Percentiles rank a stretch among this genome's conserved stretches.
phyloP scores from a whole-genome alignment of 1,140 invertebrate genomes.

The Bursaphelenchus mucronatus region DNA sequence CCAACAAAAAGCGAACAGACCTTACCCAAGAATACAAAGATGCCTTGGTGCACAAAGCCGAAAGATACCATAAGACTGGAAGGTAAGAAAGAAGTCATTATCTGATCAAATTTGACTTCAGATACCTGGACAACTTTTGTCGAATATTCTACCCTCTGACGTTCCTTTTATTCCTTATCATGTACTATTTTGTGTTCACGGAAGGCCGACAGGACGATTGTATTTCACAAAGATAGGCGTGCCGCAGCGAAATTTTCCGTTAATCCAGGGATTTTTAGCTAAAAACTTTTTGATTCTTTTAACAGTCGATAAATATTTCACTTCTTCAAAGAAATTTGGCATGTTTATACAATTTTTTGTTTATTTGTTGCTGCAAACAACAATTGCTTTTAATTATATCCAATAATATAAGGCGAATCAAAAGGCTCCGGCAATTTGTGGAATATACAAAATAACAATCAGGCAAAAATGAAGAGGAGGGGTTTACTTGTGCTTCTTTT shows the following conservation, averaged over 20 bases:
- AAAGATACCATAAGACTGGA: constrained; percentile 57
- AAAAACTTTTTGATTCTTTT: no score
- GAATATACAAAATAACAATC: no score
- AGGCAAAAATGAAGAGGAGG: no score
- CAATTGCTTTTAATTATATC: no score
- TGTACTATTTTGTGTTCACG: constrained; percentile 60
- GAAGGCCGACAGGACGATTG: constrained; percentile 60
- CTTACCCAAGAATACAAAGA: constrained; percentile 56
- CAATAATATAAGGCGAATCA: no score
- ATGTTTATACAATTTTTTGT: no score
- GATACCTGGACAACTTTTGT: constrained; percentile 60
- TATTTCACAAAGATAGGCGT: constrained; percentile 42
- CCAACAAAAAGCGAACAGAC: constrained; percentile 53
- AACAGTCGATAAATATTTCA: no score
- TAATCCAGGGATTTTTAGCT: no score
- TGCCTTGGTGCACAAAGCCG: constrained; percentile 49
- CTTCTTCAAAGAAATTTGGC: no score
- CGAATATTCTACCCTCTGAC: constrained; percentile 58
- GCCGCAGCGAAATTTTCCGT: no score
- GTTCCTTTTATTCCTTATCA: constrained; percentile 55
- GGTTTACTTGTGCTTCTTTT: constrained; percentile 5
- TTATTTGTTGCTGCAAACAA: no score
- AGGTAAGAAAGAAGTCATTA: constrained; percentile 29
- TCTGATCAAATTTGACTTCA: constrained; percentile 10
- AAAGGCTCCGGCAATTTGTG: no score